phyloP scores from a whole-genome alignment of 2,888 invertebrate genomes.

The Meandrusa payeni region DNA sequence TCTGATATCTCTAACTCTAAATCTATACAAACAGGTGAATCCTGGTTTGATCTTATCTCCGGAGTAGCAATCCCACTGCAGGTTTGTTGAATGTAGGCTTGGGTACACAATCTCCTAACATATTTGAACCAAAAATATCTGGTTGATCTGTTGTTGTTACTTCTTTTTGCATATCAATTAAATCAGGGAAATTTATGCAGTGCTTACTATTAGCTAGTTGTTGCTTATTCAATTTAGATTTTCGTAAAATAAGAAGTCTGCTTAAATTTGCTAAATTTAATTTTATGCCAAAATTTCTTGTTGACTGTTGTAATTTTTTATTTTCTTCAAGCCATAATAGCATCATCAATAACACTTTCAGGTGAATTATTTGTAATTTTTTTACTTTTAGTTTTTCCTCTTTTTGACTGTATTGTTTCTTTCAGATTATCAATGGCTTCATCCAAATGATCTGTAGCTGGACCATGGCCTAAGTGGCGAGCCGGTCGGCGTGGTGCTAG shows the following conservation, averaged over 20 bases:
- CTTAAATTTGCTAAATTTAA: conserved; percentile 43
- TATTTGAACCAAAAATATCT: conserved; percentile 52
- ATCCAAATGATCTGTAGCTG: conserved; percentile 46
- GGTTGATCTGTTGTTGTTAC: conserved; percentile 33
- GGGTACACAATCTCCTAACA: conserved; percentile 38
- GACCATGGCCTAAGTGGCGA: conserved; percentile 49
- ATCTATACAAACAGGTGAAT: conserved; percentile 16
- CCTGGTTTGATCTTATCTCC: background rate
- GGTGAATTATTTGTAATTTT: conserved; percentile 41
- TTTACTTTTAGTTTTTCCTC: conserved; percentile 38
- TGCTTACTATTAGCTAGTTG: conserved; percentile 39
- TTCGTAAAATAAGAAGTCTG: conserved; percentile 50
- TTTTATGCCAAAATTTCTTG: conserved; percentile 24
- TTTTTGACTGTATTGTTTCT: conserved; percentile 47
- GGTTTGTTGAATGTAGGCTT: background rate
- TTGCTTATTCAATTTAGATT: conserved; percentile 43
- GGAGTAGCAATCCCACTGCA: conserved; percentile 3
- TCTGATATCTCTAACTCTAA: conserved; percentile 13
- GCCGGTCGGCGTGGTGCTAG: conserved; percentile 62
- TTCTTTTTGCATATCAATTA: conserved; percentile 33
- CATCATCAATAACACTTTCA: conserved; percentile 52
- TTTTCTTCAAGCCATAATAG: conserved; percentile 43
- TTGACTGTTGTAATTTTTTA: conserved; percentile 24
- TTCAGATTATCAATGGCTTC: conserved; percentile 59
- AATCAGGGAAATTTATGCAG: conserved; percentile 36